Evolutionary conservation across 2,888 invertebrate species (phyloP).

Genomic region (Palloptera scutellata): DNA sequence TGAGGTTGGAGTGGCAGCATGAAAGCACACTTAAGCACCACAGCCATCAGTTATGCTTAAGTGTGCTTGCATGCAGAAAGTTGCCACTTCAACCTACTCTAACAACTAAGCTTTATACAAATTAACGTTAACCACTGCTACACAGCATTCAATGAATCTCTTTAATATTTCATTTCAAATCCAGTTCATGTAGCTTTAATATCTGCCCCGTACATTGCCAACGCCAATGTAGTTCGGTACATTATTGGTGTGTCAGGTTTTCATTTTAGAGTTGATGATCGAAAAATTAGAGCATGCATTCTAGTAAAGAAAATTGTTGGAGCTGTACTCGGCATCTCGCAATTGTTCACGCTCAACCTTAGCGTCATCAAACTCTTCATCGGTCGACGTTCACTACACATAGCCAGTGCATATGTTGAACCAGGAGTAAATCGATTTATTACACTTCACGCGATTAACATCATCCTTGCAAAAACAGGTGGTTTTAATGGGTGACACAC

Average conservation of each 20-base stretch:
- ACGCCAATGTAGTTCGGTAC: not conserved
- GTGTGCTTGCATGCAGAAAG: no score
- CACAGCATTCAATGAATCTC: constrained; percentile 2
- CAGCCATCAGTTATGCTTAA: no score
- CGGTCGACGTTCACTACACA: not conserved
- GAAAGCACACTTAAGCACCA: no score
- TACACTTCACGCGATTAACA: not conserved
- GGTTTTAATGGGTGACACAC: constrained; percentile 1
- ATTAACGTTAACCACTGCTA: constrained; percentile 10
- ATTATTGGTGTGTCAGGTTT: not conserved
- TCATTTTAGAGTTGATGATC: not conserved
- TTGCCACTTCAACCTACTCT: no score
- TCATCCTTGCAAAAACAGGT: not conserved
- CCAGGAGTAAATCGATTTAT: not conserved
- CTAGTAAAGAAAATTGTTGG: not conserved
- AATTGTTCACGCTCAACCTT: not conserved
- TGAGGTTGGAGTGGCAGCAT: no score
- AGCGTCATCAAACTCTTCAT: constrained; percentile 2
- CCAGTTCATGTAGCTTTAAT: not conserved
- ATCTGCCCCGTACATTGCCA: no score
- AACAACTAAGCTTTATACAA: constrained; percentile 7
- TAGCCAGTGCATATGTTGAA: constrained; percentile 5
- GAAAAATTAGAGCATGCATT: not conserved
- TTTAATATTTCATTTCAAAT: not conserved
- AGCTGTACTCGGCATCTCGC: not conserved